These are phyloP conservation scores for Athene cunicularia DNA, from an alignment of 2,113 vertebrate species.

Conservation along the genomic window DNA sequence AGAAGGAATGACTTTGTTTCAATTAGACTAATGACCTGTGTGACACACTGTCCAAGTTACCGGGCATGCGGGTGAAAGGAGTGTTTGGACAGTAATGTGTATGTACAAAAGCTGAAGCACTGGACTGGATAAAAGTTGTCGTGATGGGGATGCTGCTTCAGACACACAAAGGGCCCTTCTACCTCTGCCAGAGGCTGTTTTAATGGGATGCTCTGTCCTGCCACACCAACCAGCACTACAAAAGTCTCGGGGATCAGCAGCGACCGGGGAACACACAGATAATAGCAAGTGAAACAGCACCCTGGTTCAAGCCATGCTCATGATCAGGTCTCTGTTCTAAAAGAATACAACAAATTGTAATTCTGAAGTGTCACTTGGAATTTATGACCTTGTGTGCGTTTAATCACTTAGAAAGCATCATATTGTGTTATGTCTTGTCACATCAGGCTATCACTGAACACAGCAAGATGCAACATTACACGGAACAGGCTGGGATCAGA, in stretches of 20 bases:
- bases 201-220: not conserved
- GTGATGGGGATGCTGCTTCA: not conserved
- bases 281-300: not conserved
- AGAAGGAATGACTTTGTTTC: not conserved
- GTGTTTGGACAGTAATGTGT: fast-evolving
- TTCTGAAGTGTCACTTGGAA: not conserved
- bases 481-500: not conserved
- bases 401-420: not conserved
- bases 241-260: not conserved
- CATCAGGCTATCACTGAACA: not conserved
- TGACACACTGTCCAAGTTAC: not conserved
- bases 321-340: not conserved
- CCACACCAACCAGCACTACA: not conserved
- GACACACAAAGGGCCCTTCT: not conserved
- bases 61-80: fast-evolving
- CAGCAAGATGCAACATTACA: not conserved
- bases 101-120: not conserved
- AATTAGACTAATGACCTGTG: not conserved
- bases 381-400: not conserved
- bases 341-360: not conserved
- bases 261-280: not conserved
- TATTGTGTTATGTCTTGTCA: not conserved
- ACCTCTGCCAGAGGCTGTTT: not conserved
- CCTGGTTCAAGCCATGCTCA: not conserved
- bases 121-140: no score